A percentile compares a stretch with the other conserved stretches of the same genome.
phyloP scores from a whole-genome alignment of 2,797 vertebrate species.

The Alauda arvensis region DNA sequence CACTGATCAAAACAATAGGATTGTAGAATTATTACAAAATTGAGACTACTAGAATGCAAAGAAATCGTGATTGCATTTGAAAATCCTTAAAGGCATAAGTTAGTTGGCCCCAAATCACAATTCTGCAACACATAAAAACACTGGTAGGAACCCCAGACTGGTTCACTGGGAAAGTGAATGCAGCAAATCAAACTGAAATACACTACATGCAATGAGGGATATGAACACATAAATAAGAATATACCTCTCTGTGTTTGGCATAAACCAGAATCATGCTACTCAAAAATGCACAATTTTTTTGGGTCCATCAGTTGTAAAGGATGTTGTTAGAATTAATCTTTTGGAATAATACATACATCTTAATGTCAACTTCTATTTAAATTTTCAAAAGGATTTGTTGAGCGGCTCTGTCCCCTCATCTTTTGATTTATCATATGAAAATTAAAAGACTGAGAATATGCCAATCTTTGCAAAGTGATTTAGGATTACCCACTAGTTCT shows the following conservation, averaged over 20 bases:
- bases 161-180: background rate
- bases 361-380: background rate
- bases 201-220: fast-evolving
- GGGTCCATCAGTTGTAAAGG: background rate
- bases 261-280: background rate
- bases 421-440: background rate
- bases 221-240: background rate
- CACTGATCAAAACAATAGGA: background rate
- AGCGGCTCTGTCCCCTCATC: background rate
- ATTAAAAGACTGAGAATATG: background rate
- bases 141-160: background rate
- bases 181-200: background rate
- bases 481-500: background rate
- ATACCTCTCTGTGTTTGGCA: background rate
- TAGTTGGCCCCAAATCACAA: background rate
- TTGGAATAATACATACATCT: background rate
- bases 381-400: background rate
- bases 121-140: background rate
- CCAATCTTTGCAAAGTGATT: background rate
- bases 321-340: background rate
- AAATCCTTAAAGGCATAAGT: background rate
- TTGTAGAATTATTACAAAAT: background rate
- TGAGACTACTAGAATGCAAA: background rate
- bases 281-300: background rate
- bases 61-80: background rate